These are phyloP conservation scores for Spermophilus dauricus DNA, from an alignment of 2,113 vertebrate genomes.

Conservation along the genomic window DNA sequence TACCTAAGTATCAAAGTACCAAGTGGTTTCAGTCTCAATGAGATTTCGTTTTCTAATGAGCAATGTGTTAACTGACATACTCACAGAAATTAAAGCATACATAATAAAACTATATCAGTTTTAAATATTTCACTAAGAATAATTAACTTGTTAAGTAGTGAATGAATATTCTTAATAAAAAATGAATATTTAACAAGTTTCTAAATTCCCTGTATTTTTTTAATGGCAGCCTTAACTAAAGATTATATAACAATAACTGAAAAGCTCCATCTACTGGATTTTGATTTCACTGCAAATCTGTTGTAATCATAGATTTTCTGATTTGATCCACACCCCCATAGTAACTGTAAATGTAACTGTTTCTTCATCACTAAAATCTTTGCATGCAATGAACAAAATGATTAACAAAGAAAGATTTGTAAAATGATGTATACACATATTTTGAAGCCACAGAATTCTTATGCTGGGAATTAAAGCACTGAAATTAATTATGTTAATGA, in stretches of 20 bases:
- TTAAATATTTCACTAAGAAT: slow-evolving; percentile 42
- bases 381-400: neutral
- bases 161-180: neutral
- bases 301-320: neutral
- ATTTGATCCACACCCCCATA: neutral
- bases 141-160: neutral
- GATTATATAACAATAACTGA: neutral
- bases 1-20: neutral
- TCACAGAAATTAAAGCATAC: neutral
- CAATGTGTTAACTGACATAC: neutral
- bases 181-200: neutral
- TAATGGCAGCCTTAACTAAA: neutral
- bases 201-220: slow-evolving; percentile 9
- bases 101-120: neutral
- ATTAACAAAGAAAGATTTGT: no score
- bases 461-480: neutral
- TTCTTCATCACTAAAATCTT: neutral
- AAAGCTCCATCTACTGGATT: slow-evolving; percentile 84
- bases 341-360: neutral
- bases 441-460: neutral
- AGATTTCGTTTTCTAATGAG: neutral
- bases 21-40: neutral
- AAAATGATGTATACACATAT: neutral
- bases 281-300: slow-evolving; percentile 50
- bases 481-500: neutral